Evolutionary conservation across 2,888 invertebrate species (phyloP).

Genomic region (Polyommatus icarus): DNA sequence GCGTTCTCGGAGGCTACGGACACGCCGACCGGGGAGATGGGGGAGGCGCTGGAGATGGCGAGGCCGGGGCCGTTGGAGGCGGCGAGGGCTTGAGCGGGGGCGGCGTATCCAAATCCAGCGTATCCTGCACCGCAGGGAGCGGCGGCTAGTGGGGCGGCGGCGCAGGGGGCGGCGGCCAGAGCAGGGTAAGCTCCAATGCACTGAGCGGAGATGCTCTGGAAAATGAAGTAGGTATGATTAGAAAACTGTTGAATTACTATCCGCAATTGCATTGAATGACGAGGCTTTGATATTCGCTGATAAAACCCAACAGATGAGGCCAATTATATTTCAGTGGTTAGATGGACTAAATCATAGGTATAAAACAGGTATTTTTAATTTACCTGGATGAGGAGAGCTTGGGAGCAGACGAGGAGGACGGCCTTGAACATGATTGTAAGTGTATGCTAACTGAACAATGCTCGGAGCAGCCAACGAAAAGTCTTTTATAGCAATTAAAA

Average conservation of each 20-base stretch:
- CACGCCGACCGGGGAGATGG: conserved; percentile 47
- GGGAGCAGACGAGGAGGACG: conserved; percentile 35
- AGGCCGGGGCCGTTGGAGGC: conserved; percentile 43
- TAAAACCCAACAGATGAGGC: no score
- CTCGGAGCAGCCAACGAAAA: not conserved
- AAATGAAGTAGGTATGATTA: not conserved
- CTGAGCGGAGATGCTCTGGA: conserved; percentile 38
- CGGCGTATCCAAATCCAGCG: not conserved
- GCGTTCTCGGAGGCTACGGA: conserved; percentile 50
- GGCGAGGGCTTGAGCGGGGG: conserved; percentile 33
- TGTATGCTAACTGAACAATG: conserved; percentile 25
- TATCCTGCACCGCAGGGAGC: not conserved
- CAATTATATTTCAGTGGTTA: no score
- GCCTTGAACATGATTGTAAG: conserved; percentile 37
- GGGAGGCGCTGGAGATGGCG: conserved; percentile 47
- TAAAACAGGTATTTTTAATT: not conserved
- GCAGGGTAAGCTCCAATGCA: conserved; percentile 31
- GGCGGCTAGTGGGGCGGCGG: not conserved
- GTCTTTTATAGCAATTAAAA: conserved; percentile 1
- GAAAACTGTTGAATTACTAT: no score
- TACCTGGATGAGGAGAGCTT: conserved; percentile 38
- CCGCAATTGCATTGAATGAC: no score
- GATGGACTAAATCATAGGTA: no score
- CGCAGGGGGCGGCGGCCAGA: not conserved
- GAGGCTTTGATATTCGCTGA: no score